Base-by-base conservation (phyloP, 2,113 vertebrate genomes). In the Ptychochromis oligacanthus region DNA sequence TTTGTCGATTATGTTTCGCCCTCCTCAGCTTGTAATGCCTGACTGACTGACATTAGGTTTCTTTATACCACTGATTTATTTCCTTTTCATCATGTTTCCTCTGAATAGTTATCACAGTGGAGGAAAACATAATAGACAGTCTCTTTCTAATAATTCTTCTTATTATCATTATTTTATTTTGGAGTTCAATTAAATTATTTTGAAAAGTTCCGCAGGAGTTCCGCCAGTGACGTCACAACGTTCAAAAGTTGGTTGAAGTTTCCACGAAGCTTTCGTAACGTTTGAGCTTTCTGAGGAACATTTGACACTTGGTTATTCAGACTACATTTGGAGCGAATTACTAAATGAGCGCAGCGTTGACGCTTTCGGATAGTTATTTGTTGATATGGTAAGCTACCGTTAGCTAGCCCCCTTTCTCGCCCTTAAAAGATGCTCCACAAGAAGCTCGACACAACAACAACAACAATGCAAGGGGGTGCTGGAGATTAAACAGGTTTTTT, bases 161-260 rank as follows among this genome's bases (percentile, higher is more conserved):
- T 12, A 43, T 43, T 43, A 13, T 43, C 13, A 14, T 46, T 46
- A 31, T 31, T 59, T 55, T 15, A 56, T 10, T 77, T 24, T 31
- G 10, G 4, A 34, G 43, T 7, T 55, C 7, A 54, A 31, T 43
- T 22, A 55, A 54, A 24, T 40, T 7, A 57, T 56, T 34, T 11
- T 22, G 22, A 79, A 58, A 60, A 17, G 3, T 34, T 46, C 46
- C 26, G 14, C n/a, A 10, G n/a, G 43, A 22, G 8, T 17, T 26
- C 28, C 20, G 31, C 12, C 13, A 5, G 4, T 77, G 75, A 86
- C 81, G 87, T 84, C 13, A 80, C 55, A 22, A 4, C 15, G 10
- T 80, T 72, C 52, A 79, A 83, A 79, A 79, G 75, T 79, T 79
- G 40, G 36, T 64, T 3, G 17, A 77, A 77, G 9, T 74, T 6